phyloP scores from a whole-genome alignment of 2,888 invertebrate genomes.

The Octodonta nipae region DNA sequence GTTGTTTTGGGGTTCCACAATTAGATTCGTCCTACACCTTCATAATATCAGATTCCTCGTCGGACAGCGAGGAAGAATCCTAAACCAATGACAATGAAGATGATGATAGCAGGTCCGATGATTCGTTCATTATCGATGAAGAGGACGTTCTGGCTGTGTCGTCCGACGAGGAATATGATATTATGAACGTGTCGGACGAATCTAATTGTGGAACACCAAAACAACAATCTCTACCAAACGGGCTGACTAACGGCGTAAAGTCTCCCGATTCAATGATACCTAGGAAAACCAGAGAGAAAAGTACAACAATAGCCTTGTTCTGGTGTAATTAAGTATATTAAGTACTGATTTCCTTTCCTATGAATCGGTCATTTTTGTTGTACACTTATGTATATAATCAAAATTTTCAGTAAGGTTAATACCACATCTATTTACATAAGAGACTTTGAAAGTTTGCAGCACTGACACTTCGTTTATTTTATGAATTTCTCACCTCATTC shows the following conservation, averaged over 20 bases:
- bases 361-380: too few species aligned
- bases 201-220: slow-evolving; percentile 11
- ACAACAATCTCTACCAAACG: slow-evolving; percentile 8
- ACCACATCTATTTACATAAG: too few species aligned
- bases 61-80: slow-evolving; percentile 26
- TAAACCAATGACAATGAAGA: slow-evolving; percentile 23
- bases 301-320: slow-evolving; percentile 31
- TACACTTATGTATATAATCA: too few species aligned
- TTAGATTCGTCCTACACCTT: slow-evolving; percentile 17
- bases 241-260: slow-evolving; percentile 11
- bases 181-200: slow-evolving; percentile 17
- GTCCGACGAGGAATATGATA: slow-evolving; percentile 24
- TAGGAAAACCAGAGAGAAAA: slow-evolving; percentile 16
- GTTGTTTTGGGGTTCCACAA: slow-evolving; percentile 9
- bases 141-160: slow-evolving; percentile 25
- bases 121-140: slow-evolving; percentile 25
- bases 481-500: too few species aligned
- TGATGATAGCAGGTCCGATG: slow-evolving; percentile 22
- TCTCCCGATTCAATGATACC: slow-evolving; percentile 5
- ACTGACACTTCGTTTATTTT: too few species aligned
- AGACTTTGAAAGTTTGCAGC: too few species aligned
- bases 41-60: slow-evolving; percentile 22
- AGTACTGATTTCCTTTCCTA: too few species aligned
- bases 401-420: too few species aligned
- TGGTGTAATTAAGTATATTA: too few species aligned